Conservation (phyloP, 2,888 invertebrate genomes). For the Chrysodeixis includens region DNA sequence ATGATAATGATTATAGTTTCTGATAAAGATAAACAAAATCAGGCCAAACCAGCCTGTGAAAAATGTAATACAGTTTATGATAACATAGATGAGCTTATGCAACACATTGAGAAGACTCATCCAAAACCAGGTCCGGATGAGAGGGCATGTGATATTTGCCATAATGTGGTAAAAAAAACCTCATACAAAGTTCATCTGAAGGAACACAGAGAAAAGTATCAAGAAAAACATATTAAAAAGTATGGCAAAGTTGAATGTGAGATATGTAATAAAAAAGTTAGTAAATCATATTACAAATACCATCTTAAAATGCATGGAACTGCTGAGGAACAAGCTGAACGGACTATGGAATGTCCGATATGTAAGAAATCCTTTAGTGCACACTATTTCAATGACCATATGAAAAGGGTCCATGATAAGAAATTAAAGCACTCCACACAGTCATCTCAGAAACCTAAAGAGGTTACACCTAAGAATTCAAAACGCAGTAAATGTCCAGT, state of each 20-base stretch:
- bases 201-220: conserved; percentile 54
- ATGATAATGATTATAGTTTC: conserved; percentile 44
- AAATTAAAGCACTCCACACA: conserved; percentile 8
- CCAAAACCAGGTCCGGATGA: conserved; percentile 27
- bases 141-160: conserved; percentile 59
- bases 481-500: conserved; percentile 51
- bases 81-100: conserved; percentile 32
- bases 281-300: conserved; percentile 56
- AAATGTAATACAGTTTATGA: conserved; percentile 41
- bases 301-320: conserved; percentile 59
- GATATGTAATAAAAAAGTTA: conserved; percentile 57
- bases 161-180: conserved; percentile 40
- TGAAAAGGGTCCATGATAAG: conserved; percentile 47
- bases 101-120: conserved; percentile 33
- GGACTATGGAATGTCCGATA: conserved; percentile 45
- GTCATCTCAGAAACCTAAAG: conserved; percentile 10
- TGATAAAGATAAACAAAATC: conserved; percentile 39
- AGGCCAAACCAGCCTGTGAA: conserved; percentile 34
- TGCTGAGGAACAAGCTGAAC: conserved; percentile 44
- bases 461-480: conserved; percentile 1
- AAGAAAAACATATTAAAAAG: conserved; percentile 38
- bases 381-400: conserved; percentile 53
- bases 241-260: conserved; percentile 60
- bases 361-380: conserved; percentile 50
- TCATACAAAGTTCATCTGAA: conserved; percentile 52